Percentiles rank a stretch among this genome's conserved stretches.
Evolutionary conservation across 2,888 invertebrate genomes (phyloP).

Genomic region (Dryocosmus kuriphilus): DNA sequence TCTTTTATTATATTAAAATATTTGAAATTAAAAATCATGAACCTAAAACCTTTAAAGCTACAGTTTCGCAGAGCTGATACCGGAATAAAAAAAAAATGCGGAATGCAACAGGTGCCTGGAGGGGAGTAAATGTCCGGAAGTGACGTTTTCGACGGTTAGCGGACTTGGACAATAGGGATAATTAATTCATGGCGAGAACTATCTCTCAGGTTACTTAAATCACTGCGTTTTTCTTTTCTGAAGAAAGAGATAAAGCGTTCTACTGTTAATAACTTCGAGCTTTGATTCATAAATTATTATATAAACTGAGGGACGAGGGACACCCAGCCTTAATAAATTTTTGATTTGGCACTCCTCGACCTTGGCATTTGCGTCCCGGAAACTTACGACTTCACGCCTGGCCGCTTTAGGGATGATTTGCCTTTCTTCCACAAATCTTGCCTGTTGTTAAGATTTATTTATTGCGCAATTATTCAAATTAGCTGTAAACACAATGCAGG

Average conservation of each 20-base stretch:
- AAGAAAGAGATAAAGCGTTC: conserved; percentile 13
- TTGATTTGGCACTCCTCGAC: conserved; percentile 30
- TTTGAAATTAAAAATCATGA: too few species aligned
- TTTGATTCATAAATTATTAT: conserved; percentile 12
- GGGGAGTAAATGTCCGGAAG: neutral
- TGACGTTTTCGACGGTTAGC: neutral
- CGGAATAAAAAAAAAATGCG: neutral
- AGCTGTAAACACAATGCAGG: neutral
- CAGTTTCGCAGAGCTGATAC: too few species aligned
- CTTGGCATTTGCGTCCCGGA: conserved; percentile 8
- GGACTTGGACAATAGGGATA: neutral
- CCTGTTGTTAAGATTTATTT: neutral
- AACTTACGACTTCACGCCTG: conserved; percentile 8
- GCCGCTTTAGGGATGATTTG: conserved; percentile 26
- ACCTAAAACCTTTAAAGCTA: too few species aligned
- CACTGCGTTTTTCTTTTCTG: neutral
- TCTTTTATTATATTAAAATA: too few species aligned
- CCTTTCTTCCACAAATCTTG: neutral
- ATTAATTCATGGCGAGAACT: neutral
- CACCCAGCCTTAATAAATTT: conserved; percentile 4
- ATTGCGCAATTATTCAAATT: conserved; percentile 3
- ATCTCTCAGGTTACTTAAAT: conserved; percentile 1
- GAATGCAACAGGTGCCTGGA: conserved; percentile 18
- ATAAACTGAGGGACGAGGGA: neutral
- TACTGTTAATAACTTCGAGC: conserved; percentile 10